A percentile compares a stretch with the other conserved stretches of the same genome.
Evolutionary conservation across 2,797 vertebrate species (phyloP).

Genomic region (Enteromius fasciolatus): DNA sequence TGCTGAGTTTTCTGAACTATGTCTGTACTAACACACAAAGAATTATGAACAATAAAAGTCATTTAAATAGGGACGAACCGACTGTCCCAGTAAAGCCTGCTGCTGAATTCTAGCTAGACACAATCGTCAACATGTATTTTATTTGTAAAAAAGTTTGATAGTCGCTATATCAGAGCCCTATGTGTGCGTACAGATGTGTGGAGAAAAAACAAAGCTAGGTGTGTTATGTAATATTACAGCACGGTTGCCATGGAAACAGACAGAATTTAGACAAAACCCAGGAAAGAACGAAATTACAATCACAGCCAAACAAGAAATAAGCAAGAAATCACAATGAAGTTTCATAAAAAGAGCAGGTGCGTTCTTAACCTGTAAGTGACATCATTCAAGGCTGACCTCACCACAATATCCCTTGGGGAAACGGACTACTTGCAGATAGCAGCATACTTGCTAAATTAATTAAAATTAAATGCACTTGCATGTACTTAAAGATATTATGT

Average conservation of each 20-base stretch:
- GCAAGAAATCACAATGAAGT: conserved; percentile 11
- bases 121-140: not conserved
- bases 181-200: not conserved
- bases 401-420: not conserved
- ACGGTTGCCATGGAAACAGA: conserved; percentile 15
- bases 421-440: not conserved
- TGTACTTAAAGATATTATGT: not conserved
- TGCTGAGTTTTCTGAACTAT: not conserved
- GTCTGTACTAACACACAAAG: not conserved
- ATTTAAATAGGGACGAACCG: not conserved
- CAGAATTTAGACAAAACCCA: conserved; percentile 24
- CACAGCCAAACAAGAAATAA: conserved; percentile 2
- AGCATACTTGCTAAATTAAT: not conserved
- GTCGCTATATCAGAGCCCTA: conserved; percentile 1
- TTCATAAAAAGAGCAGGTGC: not conserved
- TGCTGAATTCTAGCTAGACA: not conserved
- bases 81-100: not conserved
- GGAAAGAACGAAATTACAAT: conserved; percentile 3
- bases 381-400: not conserved
- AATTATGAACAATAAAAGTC: not conserved
- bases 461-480: not conserved
- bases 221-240: conserved; percentile 32
- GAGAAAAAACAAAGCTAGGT: conserved; percentile 12
- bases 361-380: not conserved
- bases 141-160: conserved; percentile 4